A percentile compares a stretch with the other conserved stretches of the same genome.
Evolutionary conservation across 2,888 invertebrate genomes (phyloP).

Genomic region (Scaeva pyrastri): DNA sequence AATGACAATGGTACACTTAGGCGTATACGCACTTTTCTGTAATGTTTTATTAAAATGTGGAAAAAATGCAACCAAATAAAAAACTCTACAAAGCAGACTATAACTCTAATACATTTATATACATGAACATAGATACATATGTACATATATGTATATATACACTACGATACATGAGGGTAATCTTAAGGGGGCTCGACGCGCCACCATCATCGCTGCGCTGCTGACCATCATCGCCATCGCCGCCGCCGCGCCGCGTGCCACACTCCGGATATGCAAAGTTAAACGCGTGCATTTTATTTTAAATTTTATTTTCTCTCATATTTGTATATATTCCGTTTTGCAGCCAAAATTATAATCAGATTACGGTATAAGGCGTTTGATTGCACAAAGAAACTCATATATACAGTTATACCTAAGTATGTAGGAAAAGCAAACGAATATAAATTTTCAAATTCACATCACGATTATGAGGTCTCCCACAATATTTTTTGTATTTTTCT

Average conservation of each 20-base stretch:
- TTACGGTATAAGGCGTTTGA: conserved; percentile 53
- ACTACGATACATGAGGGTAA: conserved; percentile 6
- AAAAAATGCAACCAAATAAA: too few relatives aligned
- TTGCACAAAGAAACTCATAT: conserved; percentile 24
- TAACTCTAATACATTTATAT: too few relatives aligned
- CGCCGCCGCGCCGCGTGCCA: conserved; percentile 5
- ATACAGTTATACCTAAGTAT: conserved; percentile 23
- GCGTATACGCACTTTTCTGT: too few relatives aligned
- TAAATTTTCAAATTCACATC: conserved; percentile 59
- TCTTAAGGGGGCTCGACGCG: conserved; percentile 31
- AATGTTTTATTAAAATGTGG: too few relatives aligned
- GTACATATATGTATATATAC: too few relatives aligned
- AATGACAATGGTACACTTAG: too few relatives aligned
- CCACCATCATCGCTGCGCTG: background rate
- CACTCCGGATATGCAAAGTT: conserved; percentile 65
- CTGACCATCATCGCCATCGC: too few relatives aligned
- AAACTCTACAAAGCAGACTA: too few relatives aligned
- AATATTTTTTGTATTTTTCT: conserved; percentile 10
- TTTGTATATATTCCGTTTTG: conserved; percentile 44
- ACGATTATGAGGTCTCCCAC: conserved; percentile 48
- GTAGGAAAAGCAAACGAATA: background rate
- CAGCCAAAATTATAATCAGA: conserved; percentile 61
- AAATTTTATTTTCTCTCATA: conserved; percentile 42
- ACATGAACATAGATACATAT: too few relatives aligned
- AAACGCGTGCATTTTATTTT: conserved; percentile 50